These are phyloP conservation scores for Sceliomorpha sp. DNA, from an alignment of 2,888 invertebrate genomes.

Conservation along the genomic window DNA sequence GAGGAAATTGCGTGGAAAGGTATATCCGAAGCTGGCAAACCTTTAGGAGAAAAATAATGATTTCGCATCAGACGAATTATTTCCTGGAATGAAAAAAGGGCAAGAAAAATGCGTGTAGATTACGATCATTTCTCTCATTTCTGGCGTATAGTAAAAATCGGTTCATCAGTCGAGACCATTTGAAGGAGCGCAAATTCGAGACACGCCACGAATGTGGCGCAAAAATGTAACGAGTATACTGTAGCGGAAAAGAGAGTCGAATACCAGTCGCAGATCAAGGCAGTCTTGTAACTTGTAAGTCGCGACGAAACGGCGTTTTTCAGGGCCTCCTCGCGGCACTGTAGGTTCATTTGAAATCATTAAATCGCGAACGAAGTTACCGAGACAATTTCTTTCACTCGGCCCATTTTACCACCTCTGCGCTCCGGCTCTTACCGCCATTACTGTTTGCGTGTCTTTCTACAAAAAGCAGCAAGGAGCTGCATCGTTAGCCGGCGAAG, in stretches of 20 bases:
- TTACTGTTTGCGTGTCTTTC: conserved; percentile 19
- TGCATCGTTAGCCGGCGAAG: conserved; percentile 41
- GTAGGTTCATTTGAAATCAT: conserved; percentile 50
- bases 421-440: conserved; percentile 34
- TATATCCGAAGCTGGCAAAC: too few species aligned
- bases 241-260: conserved; percentile 39
- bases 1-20: too few species aligned
- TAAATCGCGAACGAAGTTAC: conserved; percentile 44
- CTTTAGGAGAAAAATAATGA: too few species aligned
- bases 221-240: conserved; percentile 37
- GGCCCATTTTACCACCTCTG: conserved; percentile 50
- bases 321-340: too few species aligned
- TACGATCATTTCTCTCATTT: conserved; percentile 6
- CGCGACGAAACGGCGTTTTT: conserved; percentile 39
- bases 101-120: background rate
- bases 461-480: conserved; percentile 31
- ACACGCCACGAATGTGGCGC: conserved; percentile 19
- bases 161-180: conserved; percentile 1
- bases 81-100: background rate
- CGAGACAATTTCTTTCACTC: conserved; percentile 50
- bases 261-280: too few species aligned
- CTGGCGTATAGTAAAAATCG: conserved; percentile 16
- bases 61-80: background rate
- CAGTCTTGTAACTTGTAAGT: conserved; percentile 25
- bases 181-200: conserved; percentile 27